Evolutionary conservation across 2,113 vertebrate species (phyloP).

Genomic region (Tupaia tana): DNA sequence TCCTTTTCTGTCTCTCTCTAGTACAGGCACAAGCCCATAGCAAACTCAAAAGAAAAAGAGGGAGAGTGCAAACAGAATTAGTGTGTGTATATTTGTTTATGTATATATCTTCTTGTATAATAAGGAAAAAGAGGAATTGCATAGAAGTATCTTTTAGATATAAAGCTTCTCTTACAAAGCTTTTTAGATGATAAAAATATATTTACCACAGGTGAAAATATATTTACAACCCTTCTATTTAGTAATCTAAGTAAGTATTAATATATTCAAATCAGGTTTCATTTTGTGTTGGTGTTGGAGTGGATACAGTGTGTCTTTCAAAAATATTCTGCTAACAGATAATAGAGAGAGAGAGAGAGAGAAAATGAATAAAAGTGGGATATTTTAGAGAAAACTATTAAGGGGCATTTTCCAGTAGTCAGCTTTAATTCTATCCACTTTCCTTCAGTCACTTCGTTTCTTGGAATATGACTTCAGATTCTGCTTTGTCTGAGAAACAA

Average conservation of each 20-base stretch:
- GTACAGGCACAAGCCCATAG: too few relatives aligned
- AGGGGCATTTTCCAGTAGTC: conserved; percentile 76
- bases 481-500: conserved; percentile 78
- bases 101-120: background rate
- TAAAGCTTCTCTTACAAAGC: background rate
- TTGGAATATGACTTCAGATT: conserved; percentile 77
- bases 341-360: background rate
- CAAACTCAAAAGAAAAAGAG: too few relatives aligned
- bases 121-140: background rate
- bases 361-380: background rate
- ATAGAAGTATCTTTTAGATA: conserved; percentile 2
- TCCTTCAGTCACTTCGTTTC: conserved; percentile 80
- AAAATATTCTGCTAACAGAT: conserved; percentile 29
- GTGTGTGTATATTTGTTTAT: background rate
- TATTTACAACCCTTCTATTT: background rate
- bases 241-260: conserved; percentile 63
- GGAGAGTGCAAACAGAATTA: background rate
- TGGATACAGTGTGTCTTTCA: conserved; percentile 49
- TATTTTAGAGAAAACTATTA: conserved; percentile 72
- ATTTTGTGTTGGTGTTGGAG: background rate
- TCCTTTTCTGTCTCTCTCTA: too few relatives aligned
- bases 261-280: conserved; percentile 62
- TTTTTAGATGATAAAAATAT: conserved; percentile 12
- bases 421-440: conserved; percentile 78
- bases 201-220: background rate